These are phyloP conservation scores for Stenoptilia bipunctidactyla DNA, from an alignment of 2,888 invertebrate species.

Conservation along the genomic window DNA sequence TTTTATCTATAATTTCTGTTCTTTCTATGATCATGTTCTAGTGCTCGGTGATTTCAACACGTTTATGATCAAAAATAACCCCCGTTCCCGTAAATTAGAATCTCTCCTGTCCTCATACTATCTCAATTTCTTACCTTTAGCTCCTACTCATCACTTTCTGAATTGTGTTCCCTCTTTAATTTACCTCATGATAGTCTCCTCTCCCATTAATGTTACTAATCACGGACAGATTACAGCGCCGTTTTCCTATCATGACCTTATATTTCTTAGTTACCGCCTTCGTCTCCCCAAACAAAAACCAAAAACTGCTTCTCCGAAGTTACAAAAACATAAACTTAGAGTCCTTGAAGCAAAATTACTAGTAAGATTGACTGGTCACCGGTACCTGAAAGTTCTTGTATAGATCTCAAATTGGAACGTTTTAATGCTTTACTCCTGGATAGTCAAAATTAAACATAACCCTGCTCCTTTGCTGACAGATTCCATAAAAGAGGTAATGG, in stretches of 20 bases:
- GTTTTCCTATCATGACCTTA: slow-evolving; percentile 10
- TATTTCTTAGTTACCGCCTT: slow-evolving; percentile 4
- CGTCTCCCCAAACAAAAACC: slow-evolving; percentile 1
- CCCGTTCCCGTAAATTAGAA: slow-evolving; percentile 2
- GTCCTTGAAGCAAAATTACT: not conserved
- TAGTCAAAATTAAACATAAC: not conserved
- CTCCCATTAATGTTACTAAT: slow-evolving; percentile 3
- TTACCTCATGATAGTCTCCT: slow-evolving; percentile 9
- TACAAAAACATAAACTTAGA: not conserved
- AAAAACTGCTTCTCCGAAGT: slow-evolving; percentile 5
- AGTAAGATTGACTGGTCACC: not conserved
- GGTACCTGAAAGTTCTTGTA: not conserved
- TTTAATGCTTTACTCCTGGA: not conserved
- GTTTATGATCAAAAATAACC: slow-evolving; percentile 1
- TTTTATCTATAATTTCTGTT: slow-evolving; percentile 6
- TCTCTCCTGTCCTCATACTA: slow-evolving; percentile 4
- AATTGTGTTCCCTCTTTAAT: slow-evolving; percentile 8
- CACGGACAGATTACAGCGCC: slow-evolving; percentile 11
- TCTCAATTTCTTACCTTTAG: slow-evolving; percentile 7
- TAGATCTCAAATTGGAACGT: not conserved
- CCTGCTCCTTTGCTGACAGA: not conserved
- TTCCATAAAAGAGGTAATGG: not conserved
- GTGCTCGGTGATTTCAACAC: slow-evolving; percentile 15
- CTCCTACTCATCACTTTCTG: slow-evolving; percentile 10
- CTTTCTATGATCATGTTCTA: slow-evolving; percentile 10